These are phyloP conservation scores for Blastomussa wellsi DNA, from an alignment of 92 coral and sea anemone species.

Conservation along the genomic window DNA sequence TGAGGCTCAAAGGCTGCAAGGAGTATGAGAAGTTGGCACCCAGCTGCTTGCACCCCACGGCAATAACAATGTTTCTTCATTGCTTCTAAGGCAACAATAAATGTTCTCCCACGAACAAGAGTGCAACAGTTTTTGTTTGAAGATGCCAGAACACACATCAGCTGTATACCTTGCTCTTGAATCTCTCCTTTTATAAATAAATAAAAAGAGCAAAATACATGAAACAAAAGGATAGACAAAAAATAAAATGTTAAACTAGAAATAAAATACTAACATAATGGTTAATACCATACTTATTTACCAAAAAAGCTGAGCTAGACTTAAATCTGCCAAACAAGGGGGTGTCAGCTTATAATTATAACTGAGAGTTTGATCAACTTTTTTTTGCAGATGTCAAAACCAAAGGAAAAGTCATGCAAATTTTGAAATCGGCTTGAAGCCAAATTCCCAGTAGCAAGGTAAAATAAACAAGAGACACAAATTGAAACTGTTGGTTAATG, in stretches of 20 bases:
- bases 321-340: too few relatives aligned
- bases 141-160: conserved; percentile 54
- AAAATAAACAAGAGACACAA: too few relatives aligned
- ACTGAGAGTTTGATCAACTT: too few relatives aligned
- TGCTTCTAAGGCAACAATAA: conserved; percentile 50
- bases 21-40: conserved; percentile 54
- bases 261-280: too few relatives aligned
- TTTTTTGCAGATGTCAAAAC: too few relatives aligned
- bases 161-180: conserved; percentile 41
- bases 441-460: too few relatives aligned
- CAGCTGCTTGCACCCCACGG: conserved; percentile 55
- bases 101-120: conserved; percentile 39
- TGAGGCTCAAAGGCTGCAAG: conserved; percentile 43
- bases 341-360: too few relatives aligned
- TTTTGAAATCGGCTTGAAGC: too few relatives aligned
- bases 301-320: too few relatives aligned
- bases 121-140: conserved; percentile 42
- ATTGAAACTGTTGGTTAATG: too few relatives aligned
- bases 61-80: conserved; percentile 58
- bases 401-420: too few relatives aligned
- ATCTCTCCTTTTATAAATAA: conserved; percentile 50
- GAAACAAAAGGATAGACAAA: background rate
- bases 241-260: background rate
- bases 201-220: background rate
- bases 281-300: too few relatives aligned